These are phyloP conservation scores for Teleogryllus oceanicus DNA, from an alignment of 2,888 invertebrate species.

Conservation along the genomic window DNA sequence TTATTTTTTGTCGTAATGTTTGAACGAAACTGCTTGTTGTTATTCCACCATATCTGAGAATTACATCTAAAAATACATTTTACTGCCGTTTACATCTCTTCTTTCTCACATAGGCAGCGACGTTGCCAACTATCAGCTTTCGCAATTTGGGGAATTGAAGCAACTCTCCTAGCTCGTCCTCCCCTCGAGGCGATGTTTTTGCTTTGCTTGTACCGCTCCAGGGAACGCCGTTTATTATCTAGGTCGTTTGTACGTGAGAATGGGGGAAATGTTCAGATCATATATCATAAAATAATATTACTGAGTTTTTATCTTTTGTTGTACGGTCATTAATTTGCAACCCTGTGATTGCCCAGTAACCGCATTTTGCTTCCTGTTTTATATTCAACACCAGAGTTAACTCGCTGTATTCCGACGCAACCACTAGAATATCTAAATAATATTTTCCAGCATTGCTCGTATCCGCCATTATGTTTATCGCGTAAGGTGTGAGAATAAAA, in stretches of 20 bases:
- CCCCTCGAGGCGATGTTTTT: no score
- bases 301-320: slow-evolving; percentile 7
- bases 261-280: neutral
- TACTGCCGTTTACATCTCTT: no score
- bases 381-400: slow-evolving; percentile 10
- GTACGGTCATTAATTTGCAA: slow-evolving; percentile 5
- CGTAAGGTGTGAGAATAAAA: no score
- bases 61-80: no score
- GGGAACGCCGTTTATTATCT: neutral
- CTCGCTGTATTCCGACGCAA: neutral
- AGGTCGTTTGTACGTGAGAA: slow-evolving; percentile 18
- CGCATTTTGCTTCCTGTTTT: slow-evolving; percentile 7
- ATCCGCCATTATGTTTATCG: neutral
- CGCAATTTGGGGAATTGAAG: no score
- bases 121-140: no score
- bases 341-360: slow-evolving; percentile 6
- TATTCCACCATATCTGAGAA: no score
- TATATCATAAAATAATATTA: slow-evolving; percentile 18
- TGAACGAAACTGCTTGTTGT: no score
- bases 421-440: slow-evolving; percentile 1
- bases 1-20: no score
- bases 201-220: no score
- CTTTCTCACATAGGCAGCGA: no score
- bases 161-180: no score
- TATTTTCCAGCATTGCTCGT: neutral